Conservation (phyloP, 2,888 invertebrate species). For the Phasia obesa region DNA sequence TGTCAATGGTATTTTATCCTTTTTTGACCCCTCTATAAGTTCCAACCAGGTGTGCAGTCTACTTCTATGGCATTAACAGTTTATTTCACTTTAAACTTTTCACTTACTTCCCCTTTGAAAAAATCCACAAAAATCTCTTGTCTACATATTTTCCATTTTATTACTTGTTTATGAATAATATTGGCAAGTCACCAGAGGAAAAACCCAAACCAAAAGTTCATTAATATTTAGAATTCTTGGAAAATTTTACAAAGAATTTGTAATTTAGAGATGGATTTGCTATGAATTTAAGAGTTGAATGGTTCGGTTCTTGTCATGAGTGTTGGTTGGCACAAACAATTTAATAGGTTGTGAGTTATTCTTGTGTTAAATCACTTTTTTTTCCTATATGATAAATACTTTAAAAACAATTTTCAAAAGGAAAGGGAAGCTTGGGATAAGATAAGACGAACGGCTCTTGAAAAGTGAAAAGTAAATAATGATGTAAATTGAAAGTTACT, state of each 20-base stretch:
- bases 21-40: neutral
- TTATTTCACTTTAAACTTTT: neutral
- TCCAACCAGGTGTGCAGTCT: neutral
- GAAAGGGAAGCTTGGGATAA: no score
- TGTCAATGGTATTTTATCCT: no score
- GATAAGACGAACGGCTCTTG: no score
- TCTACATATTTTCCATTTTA: conserved; percentile 29
- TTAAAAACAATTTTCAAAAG: neutral
- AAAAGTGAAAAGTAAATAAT: no score
- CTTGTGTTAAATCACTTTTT: conserved; percentile 25
- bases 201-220: neutral
- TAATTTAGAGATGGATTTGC: conserved; percentile 27
- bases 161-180: conserved; percentile 37
- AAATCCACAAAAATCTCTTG: neutral
- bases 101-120: neutral
- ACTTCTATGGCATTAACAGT: neutral
- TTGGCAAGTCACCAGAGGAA: neutral
- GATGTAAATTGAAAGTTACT: no score
- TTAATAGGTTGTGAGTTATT: conserved; percentile 22
- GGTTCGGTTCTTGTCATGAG: conserved; percentile 14
- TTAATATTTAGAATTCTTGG: neutral
- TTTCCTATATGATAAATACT: neutral
- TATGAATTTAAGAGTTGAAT: conserved; percentile 28
- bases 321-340: conserved; percentile 2
- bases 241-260: conserved; percentile 20